Percentiles rank a stretch among this genome's conserved stretches.
phyloP scores from a whole-genome alignment of 2,888 invertebrate genomes.

The Bruchidius siliquastri region DNA sequence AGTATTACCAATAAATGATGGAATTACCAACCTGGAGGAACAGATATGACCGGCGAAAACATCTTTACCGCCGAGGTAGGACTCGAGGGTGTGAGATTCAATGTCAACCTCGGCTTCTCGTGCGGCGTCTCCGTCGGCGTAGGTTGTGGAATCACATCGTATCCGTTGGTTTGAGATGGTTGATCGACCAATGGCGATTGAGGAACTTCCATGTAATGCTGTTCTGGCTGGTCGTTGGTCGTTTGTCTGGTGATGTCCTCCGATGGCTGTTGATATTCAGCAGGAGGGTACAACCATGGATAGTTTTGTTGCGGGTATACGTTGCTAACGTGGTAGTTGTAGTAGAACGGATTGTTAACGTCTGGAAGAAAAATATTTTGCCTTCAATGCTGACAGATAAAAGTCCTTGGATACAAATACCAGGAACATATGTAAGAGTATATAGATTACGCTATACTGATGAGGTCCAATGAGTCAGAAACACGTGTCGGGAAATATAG shows the following conservation, averaged over 20 bases:
- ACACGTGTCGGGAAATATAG: too few relatives aligned
- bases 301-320: slow-evolving; percentile 21
- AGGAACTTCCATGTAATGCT: background rate
- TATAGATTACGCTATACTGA: too few relatives aligned
- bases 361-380: slow-evolving; percentile 21
- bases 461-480: too few relatives aligned
- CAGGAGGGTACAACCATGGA: slow-evolving; percentile 18
- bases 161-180: background rate
- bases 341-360: slow-evolving; percentile 28
- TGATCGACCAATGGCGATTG: background rate
- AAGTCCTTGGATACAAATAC: too few relatives aligned
- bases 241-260: background rate
- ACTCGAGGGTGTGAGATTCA: slow-evolving; percentile 16
- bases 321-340: slow-evolving; percentile 27
- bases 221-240: background rate
- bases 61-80: slow-evolving; percentile 24
- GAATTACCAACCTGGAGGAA: slow-evolving; percentile 17
- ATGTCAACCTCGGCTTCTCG: slow-evolving; percentile 13
- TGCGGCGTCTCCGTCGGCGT: background rate
- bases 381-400: background rate
- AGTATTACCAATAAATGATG: background rate
- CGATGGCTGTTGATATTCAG: background rate
- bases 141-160: background rate
- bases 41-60: slow-evolving; percentile 27
- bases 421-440: too few relatives aligned